Evolutionary conservation across 64 coral and sea anemone genomes (phyloP).

Genomic region (Catalaphyllia jardinei): DNA sequence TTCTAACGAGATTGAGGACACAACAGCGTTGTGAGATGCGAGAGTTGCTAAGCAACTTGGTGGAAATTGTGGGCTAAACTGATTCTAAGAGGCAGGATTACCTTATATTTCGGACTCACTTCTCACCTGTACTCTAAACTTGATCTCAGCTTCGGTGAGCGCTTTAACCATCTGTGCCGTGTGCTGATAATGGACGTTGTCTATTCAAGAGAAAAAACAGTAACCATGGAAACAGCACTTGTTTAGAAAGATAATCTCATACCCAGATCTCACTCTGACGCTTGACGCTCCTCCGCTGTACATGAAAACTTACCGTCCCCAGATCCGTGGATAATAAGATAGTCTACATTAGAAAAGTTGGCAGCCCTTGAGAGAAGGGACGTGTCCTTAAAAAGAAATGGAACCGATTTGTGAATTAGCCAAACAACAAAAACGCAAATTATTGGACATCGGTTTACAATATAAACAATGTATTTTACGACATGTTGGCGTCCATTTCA

Average conservation of each 20-base stretch:
- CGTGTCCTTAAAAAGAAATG: slow-evolving; percentile 3
- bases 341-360: slow-evolving; percentile 49
- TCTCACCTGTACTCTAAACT: slow-evolving; percentile 82
- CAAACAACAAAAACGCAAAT: no score
- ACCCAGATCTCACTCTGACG: no score
- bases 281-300: no score
- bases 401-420: not conserved
- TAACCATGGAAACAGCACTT: not conserved
- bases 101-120: not conserved
- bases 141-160: slow-evolving; percentile 71
- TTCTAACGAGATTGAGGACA: no score
- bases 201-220: slow-evolving; percentile 15
- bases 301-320: slow-evolving; percentile 70
- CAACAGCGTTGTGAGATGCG: no score
- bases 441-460: no score
- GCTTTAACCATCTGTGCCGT: slow-evolving; percentile 90
- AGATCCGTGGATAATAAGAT: slow-evolving; percentile 58
- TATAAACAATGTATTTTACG: no score
- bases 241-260: no score
- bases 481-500: no score
- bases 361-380: slow-evolving; percentile 55
- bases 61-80: not conserved
- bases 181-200: slow-evolving; percentile 91
- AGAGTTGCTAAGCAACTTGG: no score
- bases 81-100: no score